These are phyloP conservation scores for Rhipidura dahli DNA, from an alignment of 2,113 vertebrate genomes.

Conservation along the genomic window DNA sequence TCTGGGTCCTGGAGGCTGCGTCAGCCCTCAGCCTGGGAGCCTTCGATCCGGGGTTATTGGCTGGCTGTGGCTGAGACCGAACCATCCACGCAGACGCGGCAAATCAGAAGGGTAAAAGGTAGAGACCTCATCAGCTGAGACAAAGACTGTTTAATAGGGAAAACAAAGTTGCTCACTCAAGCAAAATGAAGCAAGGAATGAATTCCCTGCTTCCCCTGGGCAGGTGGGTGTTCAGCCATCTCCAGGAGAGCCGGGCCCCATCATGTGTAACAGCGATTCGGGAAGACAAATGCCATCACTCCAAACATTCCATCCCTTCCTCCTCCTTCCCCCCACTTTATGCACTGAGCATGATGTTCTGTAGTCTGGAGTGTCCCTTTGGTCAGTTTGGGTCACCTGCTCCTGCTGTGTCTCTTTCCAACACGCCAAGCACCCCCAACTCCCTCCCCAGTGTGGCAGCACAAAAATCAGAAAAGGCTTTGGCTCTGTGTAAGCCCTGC, in stretches of 20 bases:
- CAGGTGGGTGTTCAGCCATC: accelerated
- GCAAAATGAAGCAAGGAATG: background rate
- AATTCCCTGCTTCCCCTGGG: background rate
- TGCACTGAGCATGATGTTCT: accelerated
- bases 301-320: background rate
- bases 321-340: background rate
- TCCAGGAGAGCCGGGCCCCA: background rate
- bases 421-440: accelerated
- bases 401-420: accelerated
- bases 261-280: accelerated
- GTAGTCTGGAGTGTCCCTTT: background rate
- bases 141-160: background rate
- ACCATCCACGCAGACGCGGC: too few relatives aligned
- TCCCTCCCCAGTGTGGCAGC: accelerated
- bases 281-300: accelerated
- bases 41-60: too few relatives aligned
- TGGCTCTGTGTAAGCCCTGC: background rate
- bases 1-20: too few relatives aligned
- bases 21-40: too few relatives aligned
- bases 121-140: background rate
- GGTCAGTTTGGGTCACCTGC: background rate
- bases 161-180: background rate
- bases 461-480: background rate
- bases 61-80: too few relatives aligned
- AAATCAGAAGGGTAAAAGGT: background rate